Percentiles rank a stretch among this genome's conserved stretches.
Evolutionary conservation across 2,797 vertebrate species (phyloP).

Genomic region (Prunella strophiata): DNA sequence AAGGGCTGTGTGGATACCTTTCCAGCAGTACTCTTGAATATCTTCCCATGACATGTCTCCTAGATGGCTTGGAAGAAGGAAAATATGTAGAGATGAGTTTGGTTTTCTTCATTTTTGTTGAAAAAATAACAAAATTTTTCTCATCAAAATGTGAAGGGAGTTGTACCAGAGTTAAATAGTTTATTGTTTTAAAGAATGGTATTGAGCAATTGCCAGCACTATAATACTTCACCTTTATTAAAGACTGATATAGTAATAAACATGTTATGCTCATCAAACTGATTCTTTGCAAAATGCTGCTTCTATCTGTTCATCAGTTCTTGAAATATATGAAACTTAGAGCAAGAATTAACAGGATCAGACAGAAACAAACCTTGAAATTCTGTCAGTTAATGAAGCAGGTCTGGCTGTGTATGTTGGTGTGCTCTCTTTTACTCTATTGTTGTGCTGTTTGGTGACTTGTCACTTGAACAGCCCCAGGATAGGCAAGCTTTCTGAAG

Average conservation of each 20-base stretch:
- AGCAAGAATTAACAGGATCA: not conserved
- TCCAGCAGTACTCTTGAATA: not conserved
- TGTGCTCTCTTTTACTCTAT: not conserved
- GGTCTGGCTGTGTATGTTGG: not conserved
- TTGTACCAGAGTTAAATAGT: not conserved
- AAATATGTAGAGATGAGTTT: fast-evolving
- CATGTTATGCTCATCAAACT: not conserved
- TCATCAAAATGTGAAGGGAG: not conserved
- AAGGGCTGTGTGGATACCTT: not conserved
- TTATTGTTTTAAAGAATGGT: not conserved
- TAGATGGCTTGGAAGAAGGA: not conserved
- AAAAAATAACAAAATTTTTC: not conserved
- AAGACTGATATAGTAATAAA: not conserved
- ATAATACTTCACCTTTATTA: not conserved
- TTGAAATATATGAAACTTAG: not conserved
- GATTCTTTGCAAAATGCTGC: not conserved
- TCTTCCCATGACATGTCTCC: not conserved
- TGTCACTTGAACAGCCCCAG: not conserved
- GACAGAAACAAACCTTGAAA: not conserved
- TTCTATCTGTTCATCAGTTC: not conserved
- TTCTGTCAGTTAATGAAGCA: not conserved
- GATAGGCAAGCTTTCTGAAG: not conserved
- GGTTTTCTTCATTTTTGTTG: not conserved
- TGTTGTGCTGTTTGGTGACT: constrained; percentile 14
- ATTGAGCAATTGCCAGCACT: not conserved